Evolutionary conservation across 2,797 vertebrate genomes (phyloP).

Genomic region (Trachurus trachurus): DNA sequence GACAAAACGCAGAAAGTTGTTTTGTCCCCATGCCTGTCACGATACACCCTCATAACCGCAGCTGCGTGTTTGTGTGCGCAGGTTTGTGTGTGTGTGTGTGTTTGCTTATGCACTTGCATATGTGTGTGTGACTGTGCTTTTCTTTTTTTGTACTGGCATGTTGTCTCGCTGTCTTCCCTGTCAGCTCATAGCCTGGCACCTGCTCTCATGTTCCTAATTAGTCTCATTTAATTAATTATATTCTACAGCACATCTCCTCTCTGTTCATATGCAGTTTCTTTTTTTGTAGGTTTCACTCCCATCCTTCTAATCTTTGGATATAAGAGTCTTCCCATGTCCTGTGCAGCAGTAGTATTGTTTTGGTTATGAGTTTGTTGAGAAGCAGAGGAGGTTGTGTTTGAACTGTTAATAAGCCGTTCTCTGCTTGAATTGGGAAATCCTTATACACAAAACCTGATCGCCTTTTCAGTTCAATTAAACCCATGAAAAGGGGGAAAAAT

Average conservation of each 20-base stretch:
- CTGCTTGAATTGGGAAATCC: not conserved
- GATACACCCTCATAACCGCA: slow-evolving; percentile 89
- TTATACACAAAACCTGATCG: not conserved
- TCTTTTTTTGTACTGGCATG: slow-evolving; percentile 84
- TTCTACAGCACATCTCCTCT: slow-evolving; percentile 86
- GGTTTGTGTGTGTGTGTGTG: slow-evolving; percentile 36
- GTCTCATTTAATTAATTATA: slow-evolving; percentile 93
- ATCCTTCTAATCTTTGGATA: slow-evolving; percentile 49
- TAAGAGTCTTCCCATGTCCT: slow-evolving; percentile 10
- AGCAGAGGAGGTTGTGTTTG: not conserved
- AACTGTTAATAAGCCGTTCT: slow-evolving; percentile 11
- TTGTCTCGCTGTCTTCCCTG: slow-evolving; percentile 91
- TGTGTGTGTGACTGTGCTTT: slow-evolving; percentile 63
- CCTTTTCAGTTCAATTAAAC: not conserved
- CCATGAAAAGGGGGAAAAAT: not conserved
- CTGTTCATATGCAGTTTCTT: slow-evolving; percentile 64
- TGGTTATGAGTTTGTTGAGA: slow-evolving; percentile 2
- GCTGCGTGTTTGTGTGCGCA: slow-evolving; percentile 73
- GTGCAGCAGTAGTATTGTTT: not conserved
- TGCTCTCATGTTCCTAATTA: slow-evolving; percentile 93
- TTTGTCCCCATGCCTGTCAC: slow-evolving; percentile 92
- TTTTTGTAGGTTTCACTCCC: slow-evolving; percentile 57
- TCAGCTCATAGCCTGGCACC: slow-evolving; percentile 91
- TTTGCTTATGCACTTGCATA: slow-evolving; percentile 60
- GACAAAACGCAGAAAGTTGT: slow-evolving; percentile 93